Conservation (phyloP, 2,888 invertebrate species). For the Drosophila anomalata region DNA sequence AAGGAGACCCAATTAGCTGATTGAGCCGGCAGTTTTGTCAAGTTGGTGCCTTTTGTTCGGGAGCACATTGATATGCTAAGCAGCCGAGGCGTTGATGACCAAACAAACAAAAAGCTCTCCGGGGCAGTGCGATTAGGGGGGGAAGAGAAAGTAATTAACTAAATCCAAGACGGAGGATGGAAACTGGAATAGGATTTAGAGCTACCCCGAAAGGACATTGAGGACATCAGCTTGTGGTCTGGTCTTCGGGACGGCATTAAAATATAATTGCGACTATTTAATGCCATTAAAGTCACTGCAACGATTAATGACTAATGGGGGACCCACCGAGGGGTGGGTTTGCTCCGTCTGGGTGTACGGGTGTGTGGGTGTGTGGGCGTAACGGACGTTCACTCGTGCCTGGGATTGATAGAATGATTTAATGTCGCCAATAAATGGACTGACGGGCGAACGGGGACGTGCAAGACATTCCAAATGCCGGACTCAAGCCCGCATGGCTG, state of each 20-base stretch:
- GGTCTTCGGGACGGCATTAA: constrained; percentile 57
- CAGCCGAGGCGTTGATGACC: constrained; percentile 14
- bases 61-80: constrained; percentile 33
- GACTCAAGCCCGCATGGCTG: constrained; percentile 54
- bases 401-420: constrained; percentile 83
- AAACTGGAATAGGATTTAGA: constrained; percentile 11
- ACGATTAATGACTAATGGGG: constrained; percentile 78
- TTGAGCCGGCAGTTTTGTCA: constrained; percentile 7
- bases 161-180: constrained; percentile 29
- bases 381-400: constrained; percentile 61
- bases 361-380: constrained; percentile 18
- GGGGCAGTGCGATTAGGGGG: constrained; percentile 1
- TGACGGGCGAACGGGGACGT: constrained; percentile 60
- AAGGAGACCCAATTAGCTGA: constrained; percentile 27
- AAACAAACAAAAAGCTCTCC: constrained; percentile 24
- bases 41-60: constrained; percentile 21
- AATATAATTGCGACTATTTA: constrained; percentile 81
- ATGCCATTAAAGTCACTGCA: constrained; percentile 79
- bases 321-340: constrained; percentile 27
- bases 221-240: constrained; percentile 18
- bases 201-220: constrained; percentile 41
- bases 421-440: constrained; percentile 82
- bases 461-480: constrained; percentile 72
- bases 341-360: background rate
- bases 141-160: constrained; percentile 61